Conservation (phyloP, 2,797 vertebrate species). For the Siniperca undulata region DNA sequence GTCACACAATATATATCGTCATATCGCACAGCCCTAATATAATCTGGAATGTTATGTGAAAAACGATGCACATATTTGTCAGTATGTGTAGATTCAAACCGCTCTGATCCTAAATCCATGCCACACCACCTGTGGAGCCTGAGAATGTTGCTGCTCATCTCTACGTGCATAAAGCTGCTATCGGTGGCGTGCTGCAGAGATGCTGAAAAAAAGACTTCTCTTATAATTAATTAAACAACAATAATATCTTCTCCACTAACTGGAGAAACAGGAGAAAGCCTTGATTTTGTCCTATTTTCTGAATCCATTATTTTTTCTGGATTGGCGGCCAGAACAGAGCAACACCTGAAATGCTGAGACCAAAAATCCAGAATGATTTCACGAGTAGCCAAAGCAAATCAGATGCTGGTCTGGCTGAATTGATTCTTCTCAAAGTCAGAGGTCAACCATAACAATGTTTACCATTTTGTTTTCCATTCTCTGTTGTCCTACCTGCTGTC, state of each 20-base stretch:
- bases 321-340: neutral
- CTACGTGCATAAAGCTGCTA: constrained; percentile 22
- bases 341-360: neutral
- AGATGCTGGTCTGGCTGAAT: neutral
- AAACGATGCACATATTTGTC: constrained; percentile 4
- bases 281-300: constrained; percentile 17
- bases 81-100: constrained; percentile 10
- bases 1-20: too few relatives aligned
- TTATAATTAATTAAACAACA: constrained; percentile 41
- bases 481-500: constrained; percentile 42
- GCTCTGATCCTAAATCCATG: neutral
- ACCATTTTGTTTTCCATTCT: constrained; percentile 40
- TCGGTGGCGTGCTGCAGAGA: constrained; percentile 25
- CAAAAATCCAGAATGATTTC: neutral
- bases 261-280: constrained; percentile 8
- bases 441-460: constrained; percentile 43
- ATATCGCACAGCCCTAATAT: neutral
- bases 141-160: constrained; percentile 19
- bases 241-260: constrained; percentile 15
- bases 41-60: constrained; percentile 8
- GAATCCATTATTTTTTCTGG: neutral
- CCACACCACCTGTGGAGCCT: constrained; percentile 33
- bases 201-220: constrained; percentile 35
- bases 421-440: constrained; percentile 29
- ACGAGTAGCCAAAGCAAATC: constrained; percentile 3